phyloP scores from a whole-genome alignment of 1,140 invertebrate genomes.

The Periplaneta americana region DNA sequence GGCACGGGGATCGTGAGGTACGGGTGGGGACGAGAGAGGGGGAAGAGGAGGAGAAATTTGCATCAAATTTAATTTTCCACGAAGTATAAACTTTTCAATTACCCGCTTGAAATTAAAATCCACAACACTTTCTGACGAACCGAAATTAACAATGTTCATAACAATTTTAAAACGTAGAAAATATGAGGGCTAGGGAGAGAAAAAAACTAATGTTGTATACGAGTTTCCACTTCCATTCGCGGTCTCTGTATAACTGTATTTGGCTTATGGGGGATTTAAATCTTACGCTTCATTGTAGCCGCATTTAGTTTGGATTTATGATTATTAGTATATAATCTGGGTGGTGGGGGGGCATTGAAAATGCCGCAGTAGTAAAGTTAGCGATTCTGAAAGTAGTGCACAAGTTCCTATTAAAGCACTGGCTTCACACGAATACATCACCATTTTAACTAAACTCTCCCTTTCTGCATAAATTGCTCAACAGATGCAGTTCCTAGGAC shows the following conservation, averaged over 20 bases:
- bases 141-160: background rate
- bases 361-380: background rate
- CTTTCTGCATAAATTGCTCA: background rate
- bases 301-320: background rate
- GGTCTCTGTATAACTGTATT: background rate
- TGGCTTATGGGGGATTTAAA: background rate
- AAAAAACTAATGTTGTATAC: background rate
- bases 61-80: conserved; percentile 6
- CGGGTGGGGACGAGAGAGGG: background rate
- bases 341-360: too few species aligned
- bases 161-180: background rate
- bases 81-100: conserved; percentile 11
- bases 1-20: too few species aligned
- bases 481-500: background rate
- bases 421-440: background rate
- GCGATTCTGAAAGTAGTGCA: background rate
- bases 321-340: background rate
- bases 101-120: conserved; percentile 5
- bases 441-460: background rate
- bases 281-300: background rate
- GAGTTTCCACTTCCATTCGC: background rate
- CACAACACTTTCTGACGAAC: conserved; percentile 4
- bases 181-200: background rate
- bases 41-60: background rate
- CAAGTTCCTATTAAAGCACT: background rate